Percentiles rank a stretch among this genome's conserved stretches.
Evolutionary conservation across 2,113 vertebrate species (phyloP).

Genomic region (Aegotheles bennettii): DNA sequence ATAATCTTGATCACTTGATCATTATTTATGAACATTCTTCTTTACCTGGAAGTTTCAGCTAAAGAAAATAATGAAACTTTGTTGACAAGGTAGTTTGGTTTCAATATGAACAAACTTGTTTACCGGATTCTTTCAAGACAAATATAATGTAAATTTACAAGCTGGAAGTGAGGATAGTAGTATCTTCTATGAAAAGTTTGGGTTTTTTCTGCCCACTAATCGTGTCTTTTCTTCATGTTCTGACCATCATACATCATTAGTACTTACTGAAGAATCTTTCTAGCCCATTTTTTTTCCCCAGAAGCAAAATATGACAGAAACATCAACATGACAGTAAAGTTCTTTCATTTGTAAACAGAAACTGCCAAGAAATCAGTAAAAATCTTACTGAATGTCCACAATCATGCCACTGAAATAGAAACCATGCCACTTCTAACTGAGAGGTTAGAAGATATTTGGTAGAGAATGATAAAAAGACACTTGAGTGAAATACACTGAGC

Average conservation of each 20-base stretch:
- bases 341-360: not conserved
- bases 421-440: not conserved
- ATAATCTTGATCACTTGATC: not conserved
- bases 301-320: not conserved
- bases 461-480: not conserved
- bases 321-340: not conserved
- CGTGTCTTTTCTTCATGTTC: not conserved
- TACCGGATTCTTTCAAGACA: not conserved
- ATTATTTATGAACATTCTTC: not conserved
- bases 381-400: not conserved
- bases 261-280: not conserved
- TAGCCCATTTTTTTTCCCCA: not conserved
- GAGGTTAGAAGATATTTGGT: not conserved
- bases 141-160: not conserved
- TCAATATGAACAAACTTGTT: not conserved
- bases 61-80: not conserved
- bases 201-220: not conserved
- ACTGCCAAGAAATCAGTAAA: not conserved
- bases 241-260: not conserved
- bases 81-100: rapidly evolving
- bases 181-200: not conserved
- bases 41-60: not conserved
- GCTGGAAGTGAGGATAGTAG: not conserved
- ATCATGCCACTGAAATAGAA: not conserved
- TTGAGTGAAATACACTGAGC: not conserved